A percentile compares a stretch with the other conserved stretches of the same genome.
phyloP scores from a whole-genome alignment of 2,113 vertebrate species.

The Osmerus eperlanus region DNA sequence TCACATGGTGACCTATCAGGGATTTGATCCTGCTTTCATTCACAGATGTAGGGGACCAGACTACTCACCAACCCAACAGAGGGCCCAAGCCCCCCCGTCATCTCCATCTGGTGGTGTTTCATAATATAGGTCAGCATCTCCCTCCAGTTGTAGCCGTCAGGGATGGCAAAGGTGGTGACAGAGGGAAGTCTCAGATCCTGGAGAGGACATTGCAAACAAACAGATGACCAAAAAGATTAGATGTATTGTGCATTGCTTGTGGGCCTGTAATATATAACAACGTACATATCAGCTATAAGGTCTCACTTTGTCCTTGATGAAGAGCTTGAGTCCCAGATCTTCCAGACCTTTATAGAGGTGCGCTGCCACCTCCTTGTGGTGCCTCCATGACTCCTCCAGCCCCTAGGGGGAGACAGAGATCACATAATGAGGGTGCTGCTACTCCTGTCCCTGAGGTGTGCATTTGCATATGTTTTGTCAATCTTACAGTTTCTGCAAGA shows the following conservation, averaged over 20 bases:
- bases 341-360: constrained; percentile 78
- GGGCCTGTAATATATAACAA: neutral
- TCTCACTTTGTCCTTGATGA: constrained; percentile 84
- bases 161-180: constrained; percentile 82
- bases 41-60: neutral
- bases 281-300: neutral
- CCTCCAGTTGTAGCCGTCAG: constrained; percentile 82
- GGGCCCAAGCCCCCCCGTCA: constrained; percentile 88
- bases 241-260: neutral
- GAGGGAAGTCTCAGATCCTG: constrained; percentile 85
- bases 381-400: constrained; percentile 83
- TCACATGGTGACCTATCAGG: too few species aligned
- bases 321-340: constrained; percentile 85
- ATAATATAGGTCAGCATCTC: constrained; percentile 81
- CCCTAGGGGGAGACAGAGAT: constrained; percentile 73
- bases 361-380: constrained; percentile 72
- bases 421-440: neutral
- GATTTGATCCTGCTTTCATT: too few species aligned
- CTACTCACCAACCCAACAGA: constrained; percentile 80
- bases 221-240: neutral
- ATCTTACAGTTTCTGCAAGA: constrained; percentile 79
- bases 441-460: neutral
- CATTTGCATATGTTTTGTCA: too few species aligned
- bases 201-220: constrained; percentile 3
- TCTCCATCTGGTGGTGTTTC: constrained; percentile 82